Evolutionary conservation across 1,140 invertebrate genomes (phyloP), one percentile per base, ranked within the genome.

Genomic region (Nasonia vitripennis): DNA sequence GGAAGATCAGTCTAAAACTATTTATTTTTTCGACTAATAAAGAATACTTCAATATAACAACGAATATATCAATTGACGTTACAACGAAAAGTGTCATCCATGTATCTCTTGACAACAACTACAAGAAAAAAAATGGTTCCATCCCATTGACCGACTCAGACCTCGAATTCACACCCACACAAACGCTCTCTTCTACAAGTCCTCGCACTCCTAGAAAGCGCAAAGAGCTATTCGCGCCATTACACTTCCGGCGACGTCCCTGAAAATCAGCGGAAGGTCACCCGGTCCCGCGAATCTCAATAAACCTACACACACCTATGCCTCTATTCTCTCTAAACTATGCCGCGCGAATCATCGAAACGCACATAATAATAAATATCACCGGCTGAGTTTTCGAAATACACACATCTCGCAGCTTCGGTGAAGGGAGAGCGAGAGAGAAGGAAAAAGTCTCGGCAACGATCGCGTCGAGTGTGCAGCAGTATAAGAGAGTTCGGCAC

Each of bases 371-470:
- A 20, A 62, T 12, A 31, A 5, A 31, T 17, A 27, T 70, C 62
- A 31, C 48, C 37, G 79, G 23, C 45, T n/a, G 11, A 27, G 70
- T 74, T 81, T 81, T 45, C 79, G 79, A 81, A 81, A 82, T 1
- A 10, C 80, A 23, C 20, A 20, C 20, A 41, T 37, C 41, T n/a
- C 41, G 20, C 41, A 45, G 41, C n/a, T 27, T 67, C 20, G 71
- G 81, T 82, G 81, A 82, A 82, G 81, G 81, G 81, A 82, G 70
- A 0, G 27, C 27, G 27, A 10, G 27, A 31, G 68, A 70, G 51
- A 55, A 55, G 17, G 51, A 55, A 55, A 55, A 55, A 55, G 51
- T 17, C 51, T 17, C 12, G 34, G 0, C 12, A 14, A 62, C 55
- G 41, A 45, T 45, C 41, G 62, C 34, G 34, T 71, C 27, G 4